Evolutionary conservation across 2,888 invertebrate genomes (phyloP).

Genomic region (Cerceris ruficornis): DNA sequence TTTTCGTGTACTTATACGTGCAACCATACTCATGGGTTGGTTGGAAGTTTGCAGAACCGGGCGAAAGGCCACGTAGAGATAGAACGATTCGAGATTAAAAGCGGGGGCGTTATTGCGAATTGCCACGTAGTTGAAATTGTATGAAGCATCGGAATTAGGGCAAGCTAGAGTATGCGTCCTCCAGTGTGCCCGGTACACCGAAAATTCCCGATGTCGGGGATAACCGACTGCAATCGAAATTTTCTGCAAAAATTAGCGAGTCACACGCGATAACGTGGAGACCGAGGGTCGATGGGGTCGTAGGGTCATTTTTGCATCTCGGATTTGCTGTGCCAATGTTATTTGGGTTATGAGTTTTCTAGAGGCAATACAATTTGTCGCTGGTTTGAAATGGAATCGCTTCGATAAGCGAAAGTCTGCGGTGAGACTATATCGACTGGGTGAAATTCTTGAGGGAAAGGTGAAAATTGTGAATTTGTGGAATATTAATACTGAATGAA

Average conservation of each 20-base stretch:
- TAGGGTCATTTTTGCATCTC: too few relatives aligned
- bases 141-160: constrained; percentile 38
- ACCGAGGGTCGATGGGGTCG: too few relatives aligned
- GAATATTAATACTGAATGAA: too few relatives aligned
- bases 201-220: neutral
- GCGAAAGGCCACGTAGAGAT: constrained; percentile 41
- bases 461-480: too few relatives aligned
- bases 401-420: too few relatives aligned
- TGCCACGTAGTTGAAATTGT: constrained; percentile 63
- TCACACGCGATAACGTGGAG: too few relatives aligned
- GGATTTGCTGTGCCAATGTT: too few relatives aligned
- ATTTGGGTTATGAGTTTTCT: too few relatives aligned
- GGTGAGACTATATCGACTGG: too few relatives aligned
- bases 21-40: constrained; percentile 17
- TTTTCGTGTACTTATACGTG: constrained; percentile 46
- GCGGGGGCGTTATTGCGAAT: constrained; percentile 57
- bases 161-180: neutral
- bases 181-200: neutral
- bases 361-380: too few relatives aligned
- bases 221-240: constrained; percentile 9
- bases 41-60: constrained; percentile 53
- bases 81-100: constrained; percentile 63
- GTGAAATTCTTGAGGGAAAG: too few relatives aligned
- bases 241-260: constrained; percentile 6
- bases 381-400: too few relatives aligned